Percentiles rank a stretch among this genome's conserved stretches.
Conservation (phyloP, 2,113 vertebrate genomes). For the Todiramphus saurophagus region DNA sequence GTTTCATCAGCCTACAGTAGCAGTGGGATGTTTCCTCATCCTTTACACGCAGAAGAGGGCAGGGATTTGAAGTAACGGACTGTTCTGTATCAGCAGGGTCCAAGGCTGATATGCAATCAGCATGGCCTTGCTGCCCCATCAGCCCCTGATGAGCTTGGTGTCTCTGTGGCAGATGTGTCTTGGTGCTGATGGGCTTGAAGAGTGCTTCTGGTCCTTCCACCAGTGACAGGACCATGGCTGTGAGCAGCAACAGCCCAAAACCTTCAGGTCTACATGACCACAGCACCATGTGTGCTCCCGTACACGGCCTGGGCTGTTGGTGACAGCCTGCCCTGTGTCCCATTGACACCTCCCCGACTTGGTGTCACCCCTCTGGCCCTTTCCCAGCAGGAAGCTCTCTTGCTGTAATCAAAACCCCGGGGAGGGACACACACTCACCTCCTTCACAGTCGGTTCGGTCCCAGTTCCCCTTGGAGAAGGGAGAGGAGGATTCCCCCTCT, state of each 20-base stretch:
- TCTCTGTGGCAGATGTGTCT: rapidly evolving
- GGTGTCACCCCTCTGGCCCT: not conserved
- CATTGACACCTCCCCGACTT: rapidly evolving
- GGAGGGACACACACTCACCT: not conserved
- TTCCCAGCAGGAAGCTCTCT: slow-evolving; percentile 12
- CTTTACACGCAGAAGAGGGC: not conserved
- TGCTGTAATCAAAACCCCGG: not conserved
- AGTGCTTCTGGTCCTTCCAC: not conserved
- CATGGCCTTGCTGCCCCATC: rapidly evolving
- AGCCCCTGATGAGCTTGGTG: not conserved
- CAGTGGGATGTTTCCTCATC: not conserved
- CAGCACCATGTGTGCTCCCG: rapidly evolving
- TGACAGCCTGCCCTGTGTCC: rapidly evolving
- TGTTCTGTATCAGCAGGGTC: not conserved
- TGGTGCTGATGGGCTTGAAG: rapidly evolving
- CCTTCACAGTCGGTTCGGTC: not conserved
- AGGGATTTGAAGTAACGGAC: not conserved
- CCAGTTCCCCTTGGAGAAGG: not conserved
- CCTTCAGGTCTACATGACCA: rapidly evolving
- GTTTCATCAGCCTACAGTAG: not conserved
- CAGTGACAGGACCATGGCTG: rapidly evolving
- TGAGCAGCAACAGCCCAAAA: not conserved
- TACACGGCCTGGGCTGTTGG: rapidly evolving
- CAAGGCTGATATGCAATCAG: not conserved
- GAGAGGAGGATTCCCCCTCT: not conserved